phyloP scores from a whole-genome alignment of 2,888 invertebrate species.

The Sycophila texana region DNA sequence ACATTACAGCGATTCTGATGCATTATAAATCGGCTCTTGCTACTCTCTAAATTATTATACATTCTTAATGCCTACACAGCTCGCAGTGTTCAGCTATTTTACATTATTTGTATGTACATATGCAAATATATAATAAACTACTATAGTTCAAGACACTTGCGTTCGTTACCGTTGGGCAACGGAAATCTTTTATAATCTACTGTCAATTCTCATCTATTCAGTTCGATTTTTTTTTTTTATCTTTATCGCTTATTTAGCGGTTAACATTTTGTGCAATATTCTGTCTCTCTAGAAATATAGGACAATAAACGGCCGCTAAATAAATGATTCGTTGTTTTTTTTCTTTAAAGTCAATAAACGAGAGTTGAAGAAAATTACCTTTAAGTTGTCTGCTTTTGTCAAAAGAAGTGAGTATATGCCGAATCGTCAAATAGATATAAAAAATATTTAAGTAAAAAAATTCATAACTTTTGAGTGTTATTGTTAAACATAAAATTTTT shows the following conservation, averaged over 20 bases:
- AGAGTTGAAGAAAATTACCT: slow-evolving; percentile 11
- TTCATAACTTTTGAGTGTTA: neutral
- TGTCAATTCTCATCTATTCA: slow-evolving; percentile 21
- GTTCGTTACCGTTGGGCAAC: slow-evolving; percentile 34
- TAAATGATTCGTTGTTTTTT: neutral
- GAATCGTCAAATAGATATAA: slow-evolving; percentile 13
- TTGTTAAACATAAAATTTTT: neutral
- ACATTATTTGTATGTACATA: slow-evolving; percentile 54
- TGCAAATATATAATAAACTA: slow-evolving; percentile 47
- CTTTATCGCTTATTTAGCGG: neutral
- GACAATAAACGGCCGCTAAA: too few relatives aligned
- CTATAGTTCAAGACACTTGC: slow-evolving; percentile 51
- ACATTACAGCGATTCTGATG: slow-evolving; percentile 22
- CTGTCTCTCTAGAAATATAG: too few relatives aligned
- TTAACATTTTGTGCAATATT: neutral
- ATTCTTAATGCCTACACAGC: slow-evolving; percentile 28
- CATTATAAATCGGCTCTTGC: slow-evolving; percentile 3
- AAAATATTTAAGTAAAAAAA: slow-evolving; percentile 40
- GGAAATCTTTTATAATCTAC: slow-evolving; percentile 38
- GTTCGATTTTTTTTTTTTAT: slow-evolving; percentile 18
- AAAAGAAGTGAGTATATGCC: neutral
- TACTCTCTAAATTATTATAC: slow-evolving; percentile 32
- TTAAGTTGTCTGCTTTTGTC: slow-evolving; percentile 2
- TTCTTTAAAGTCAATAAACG: neutral
- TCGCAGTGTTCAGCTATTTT: slow-evolving; percentile 42